Conservation (phyloP, 2,113 vertebrate genomes). For the Brachyhypopomus gauderio region DNA sequence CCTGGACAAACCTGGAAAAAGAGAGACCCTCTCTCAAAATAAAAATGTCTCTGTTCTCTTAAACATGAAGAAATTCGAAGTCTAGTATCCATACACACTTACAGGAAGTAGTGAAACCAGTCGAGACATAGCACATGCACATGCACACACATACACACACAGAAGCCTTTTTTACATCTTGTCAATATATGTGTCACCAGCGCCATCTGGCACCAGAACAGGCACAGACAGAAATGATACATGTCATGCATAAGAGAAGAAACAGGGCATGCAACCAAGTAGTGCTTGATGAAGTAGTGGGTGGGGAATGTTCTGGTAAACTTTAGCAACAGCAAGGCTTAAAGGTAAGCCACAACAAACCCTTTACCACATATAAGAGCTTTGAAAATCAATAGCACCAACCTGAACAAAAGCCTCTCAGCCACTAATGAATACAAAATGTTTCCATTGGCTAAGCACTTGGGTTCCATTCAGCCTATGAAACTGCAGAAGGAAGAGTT, state of each 20-base stretch:
- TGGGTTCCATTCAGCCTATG: constrained; percentile 11
- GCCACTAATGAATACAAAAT: constrained; percentile 76
- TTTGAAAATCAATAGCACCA: constrained; percentile 72
- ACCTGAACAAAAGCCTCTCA: constrained; percentile 66
- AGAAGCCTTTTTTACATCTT: constrained; percentile 12
- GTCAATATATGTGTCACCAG: constrained; percentile 54
- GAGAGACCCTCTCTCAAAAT: neutral
- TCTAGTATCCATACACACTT: neutral
- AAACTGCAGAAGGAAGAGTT: neutral
- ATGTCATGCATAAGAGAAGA: neutral
- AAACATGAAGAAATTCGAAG: constrained; percentile 1
- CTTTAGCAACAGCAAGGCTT: constrained; percentile 58
- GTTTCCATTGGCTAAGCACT: constrained; percentile 22
- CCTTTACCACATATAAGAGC: constrained; percentile 64
- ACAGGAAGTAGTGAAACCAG: constrained; percentile 11
- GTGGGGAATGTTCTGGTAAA: neutral
- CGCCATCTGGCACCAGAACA: constrained; percentile 69
- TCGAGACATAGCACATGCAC: neutral
- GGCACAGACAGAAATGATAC: neutral
- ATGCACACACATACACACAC: neutral
- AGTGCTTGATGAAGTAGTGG: neutral
- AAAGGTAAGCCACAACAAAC: constrained; percentile 59
- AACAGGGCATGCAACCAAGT: constrained; percentile 10
- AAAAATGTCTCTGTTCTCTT: neutral
- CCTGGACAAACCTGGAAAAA: constrained; percentile 46